Base-by-base conservation (phyloP, 2,888 invertebrate species). In the Tromatobia lineatoria region DNA sequence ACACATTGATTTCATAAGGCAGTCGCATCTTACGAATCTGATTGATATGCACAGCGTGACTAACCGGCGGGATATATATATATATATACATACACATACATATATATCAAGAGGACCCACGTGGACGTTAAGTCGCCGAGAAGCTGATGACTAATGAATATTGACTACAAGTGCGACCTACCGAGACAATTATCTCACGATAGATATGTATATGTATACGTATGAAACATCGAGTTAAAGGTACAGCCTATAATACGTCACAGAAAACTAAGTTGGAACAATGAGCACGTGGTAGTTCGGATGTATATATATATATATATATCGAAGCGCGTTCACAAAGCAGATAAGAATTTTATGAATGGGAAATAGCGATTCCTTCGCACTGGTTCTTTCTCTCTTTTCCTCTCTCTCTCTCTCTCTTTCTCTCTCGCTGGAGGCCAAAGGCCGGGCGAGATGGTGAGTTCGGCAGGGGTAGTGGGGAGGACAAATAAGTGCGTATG, bases 301-400 rank as follows among this genome's bases (percentile, higher is more conserved):
- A 20, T 20, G 10, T 13, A 45, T 7, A 57, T 13, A 29, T 18
- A 59, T 42, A 59, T 64, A 66, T 59, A 66, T 75, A 64, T 50
- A 54, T 45, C 54, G 20, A 73, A 69, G 61, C 57, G 74, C 75
- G 77, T 66, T 82, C 67, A 79, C 83, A 73, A 71, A 77, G 70
- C 45, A 85, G 83, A 85, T 87, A 87, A 85, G 79, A 86, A 82
- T 85, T 86, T 87, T 80, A 86, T 88, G 87, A 88, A 88, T 88
- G 88, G 79, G 74, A 82, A 85, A 80, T 80, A 75, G 82, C 83
- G 71, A 83, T 81, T 85, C 78, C 75, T 79, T 85, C 75, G 64
- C 59, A 61, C 70, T 47, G 34, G 50, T 29, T 59, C 7, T 59
- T 18, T 82, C 45, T 59, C 47, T 45, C 34, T 59, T 25, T 38